These are phyloP conservation scores for Hyles lineata DNA, from an alignment of 2,888 invertebrate species.

Conservation along the genomic window DNA sequence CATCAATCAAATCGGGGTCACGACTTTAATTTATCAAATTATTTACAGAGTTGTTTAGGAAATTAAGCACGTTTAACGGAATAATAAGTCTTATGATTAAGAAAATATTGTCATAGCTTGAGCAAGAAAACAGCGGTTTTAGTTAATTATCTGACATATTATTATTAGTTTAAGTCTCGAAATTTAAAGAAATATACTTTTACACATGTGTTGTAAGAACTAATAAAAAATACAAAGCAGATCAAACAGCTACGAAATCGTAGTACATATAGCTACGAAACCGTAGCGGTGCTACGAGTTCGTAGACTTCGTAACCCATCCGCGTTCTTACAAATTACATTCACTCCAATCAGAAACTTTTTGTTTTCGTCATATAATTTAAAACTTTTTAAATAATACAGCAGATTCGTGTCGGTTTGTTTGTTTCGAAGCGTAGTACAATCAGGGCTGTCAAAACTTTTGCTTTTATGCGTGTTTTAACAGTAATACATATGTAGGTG, in stretches of 20 bases:
- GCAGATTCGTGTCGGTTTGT: background rate
- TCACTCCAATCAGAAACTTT: constrained; percentile 3
- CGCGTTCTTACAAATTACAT: constrained; percentile 1
- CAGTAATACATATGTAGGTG: background rate
- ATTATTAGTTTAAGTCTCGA: too few species aligned
- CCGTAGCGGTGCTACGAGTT: constrained; percentile 5
- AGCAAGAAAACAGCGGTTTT: too few species aligned
- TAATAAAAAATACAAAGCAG: background rate
- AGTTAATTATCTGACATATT: too few species aligned
- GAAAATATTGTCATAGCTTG: too few species aligned
- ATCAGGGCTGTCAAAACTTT: background rate
- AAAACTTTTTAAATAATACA: background rate
- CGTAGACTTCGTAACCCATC: constrained; percentile 11
- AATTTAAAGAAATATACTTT: too few species aligned
- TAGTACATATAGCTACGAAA: background rate
- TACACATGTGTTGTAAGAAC: background rate
- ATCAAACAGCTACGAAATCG: background rate
- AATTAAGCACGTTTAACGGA: background rate
- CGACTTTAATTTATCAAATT: constrained; percentile 14
- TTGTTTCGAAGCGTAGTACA: background rate
- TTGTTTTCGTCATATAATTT: background rate
- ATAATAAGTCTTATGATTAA: background rate
- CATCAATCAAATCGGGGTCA: constrained; percentile 42
- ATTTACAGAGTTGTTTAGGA: background rate
- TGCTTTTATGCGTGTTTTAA: background rate